Evolutionary conservation across 2,113 vertebrate species (phyloP).

Genomic region (Cyanocitta stelleri): DNA sequence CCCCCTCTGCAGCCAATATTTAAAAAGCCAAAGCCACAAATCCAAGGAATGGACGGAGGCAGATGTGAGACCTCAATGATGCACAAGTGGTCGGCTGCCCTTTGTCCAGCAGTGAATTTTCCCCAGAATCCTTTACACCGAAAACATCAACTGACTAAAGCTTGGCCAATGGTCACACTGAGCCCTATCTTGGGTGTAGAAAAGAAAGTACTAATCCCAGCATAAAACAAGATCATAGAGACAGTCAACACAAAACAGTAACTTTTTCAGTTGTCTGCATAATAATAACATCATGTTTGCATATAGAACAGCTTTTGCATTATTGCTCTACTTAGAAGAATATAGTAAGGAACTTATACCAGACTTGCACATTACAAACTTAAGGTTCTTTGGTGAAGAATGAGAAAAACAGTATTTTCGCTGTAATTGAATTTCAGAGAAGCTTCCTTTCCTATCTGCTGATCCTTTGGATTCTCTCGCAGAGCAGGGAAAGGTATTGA

Average conservation of each 20-base stretch:
- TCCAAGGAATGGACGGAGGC: background rate
- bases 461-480: constrained; percentile 83
- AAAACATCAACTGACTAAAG: background rate
- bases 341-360: constrained; percentile 77
- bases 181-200: constrained; percentile 56
- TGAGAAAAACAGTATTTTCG: constrained; percentile 78
- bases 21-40: background rate
- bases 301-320: constrained; percentile 80
- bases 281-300: constrained; percentile 76
- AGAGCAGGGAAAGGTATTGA: constrained; percentile 91
- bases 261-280: constrained; percentile 66
- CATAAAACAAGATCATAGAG: constrained; percentile 59
- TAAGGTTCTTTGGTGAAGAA: constrained; percentile 87
- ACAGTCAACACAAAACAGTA: constrained; percentile 54
- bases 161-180: constrained; percentile 62
- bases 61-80: background rate
- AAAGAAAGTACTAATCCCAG: constrained; percentile 59
- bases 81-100: background rate
- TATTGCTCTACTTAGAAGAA: constrained; percentile 82
- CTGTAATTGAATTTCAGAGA: constrained; percentile 41
- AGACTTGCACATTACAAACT: constrained; percentile 81
- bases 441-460: constrained; percentile 76
- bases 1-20: accelerated
- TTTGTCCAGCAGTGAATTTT: background rate
- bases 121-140: background rate